Base-by-base conservation (phyloP, 1,140 invertebrate genomes). In the Bombyx mandarina region DNA sequence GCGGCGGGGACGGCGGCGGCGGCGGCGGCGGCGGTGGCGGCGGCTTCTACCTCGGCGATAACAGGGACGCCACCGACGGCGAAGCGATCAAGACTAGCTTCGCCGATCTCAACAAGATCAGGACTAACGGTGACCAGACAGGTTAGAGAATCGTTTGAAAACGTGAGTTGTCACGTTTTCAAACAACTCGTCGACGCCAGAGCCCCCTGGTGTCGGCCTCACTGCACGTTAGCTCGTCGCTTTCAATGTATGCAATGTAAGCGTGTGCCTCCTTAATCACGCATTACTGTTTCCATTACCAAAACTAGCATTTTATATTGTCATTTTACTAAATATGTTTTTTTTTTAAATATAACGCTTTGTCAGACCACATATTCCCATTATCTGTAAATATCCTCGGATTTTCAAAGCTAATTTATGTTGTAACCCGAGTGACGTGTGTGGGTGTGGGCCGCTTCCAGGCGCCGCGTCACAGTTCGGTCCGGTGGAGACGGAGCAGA, bases 71-170 rank as follows among this genome's bases (percentile, higher is more conserved):
- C 3, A 84, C 79, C 3, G 89, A 90, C 58, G 85, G 82, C 7
- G 88, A 90, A 56, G 67, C 69, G n/a, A 89, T 88, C n/a, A 92
- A 92, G 65, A 90, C 91, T 0, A 93, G 91, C 79, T 94, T 94
- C 81, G 92, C 93, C 7, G 93, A 94, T 70, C 76, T 94, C 8
- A 90, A 88, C 43, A 92, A 88, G 66, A 89, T 90, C 63, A 90
- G 86, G 74, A 88, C 75, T 75, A 77, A 90, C 70, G 67, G 91
- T 79, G 75, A 92, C 52, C 86, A 88, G 68, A 60, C 72, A 77
- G 83, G 86, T 88, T 63, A 62, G 73, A 73, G 8, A 2, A 35
- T 35, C 26, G 26, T 35, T 35, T 35, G 26, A 35, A 3, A 35
- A 35, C 26, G 1, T 35, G 26, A 35, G 26, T 1, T 35, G 26